Evolutionary conservation across 2,888 invertebrate genomes (phyloP).

Genomic region (Drosophila testacea): DNA sequence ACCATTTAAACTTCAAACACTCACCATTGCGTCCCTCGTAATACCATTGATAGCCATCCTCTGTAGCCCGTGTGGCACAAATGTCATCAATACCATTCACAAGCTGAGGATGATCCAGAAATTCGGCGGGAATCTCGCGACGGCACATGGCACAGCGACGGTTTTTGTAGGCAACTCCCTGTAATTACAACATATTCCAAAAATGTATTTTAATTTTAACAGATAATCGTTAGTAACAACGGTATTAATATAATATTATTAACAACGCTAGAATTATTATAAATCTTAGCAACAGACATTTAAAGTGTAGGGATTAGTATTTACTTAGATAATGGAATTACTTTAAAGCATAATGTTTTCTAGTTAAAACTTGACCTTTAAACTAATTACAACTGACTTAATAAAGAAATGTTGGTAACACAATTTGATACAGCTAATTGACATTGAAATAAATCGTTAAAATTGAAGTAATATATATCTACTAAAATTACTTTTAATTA

Average conservation of each 20-base stretch:
- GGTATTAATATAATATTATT: background rate
- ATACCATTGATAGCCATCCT: conserved; percentile 95
- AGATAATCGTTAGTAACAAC: background rate
- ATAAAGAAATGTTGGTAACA: too few relatives aligned
- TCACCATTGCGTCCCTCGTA: conserved; percentile 97
- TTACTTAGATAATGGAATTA: too few relatives aligned
- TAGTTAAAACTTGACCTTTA: too few relatives aligned
- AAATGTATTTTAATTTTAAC: background rate
- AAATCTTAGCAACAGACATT: too few relatives aligned
- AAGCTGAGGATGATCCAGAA: conserved; percentile 93
- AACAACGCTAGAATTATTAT: background rate
- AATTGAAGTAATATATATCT: too few relatives aligned
- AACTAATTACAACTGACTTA: too few relatives aligned
- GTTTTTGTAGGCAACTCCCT: conserved; percentile 94
- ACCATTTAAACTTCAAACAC: conserved; percentile 62
- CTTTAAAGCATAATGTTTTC: too few relatives aligned
- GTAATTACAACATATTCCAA: conserved; percentile 12
- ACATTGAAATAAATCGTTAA: background rate
- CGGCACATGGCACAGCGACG: conserved; percentile 97
- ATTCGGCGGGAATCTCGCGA: conserved; percentile 94
- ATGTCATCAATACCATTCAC: conserved; percentile 87
- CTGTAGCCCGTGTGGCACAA: conserved; percentile 85
- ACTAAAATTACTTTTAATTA: background rate
- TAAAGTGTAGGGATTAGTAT: too few relatives aligned
- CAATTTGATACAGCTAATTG: background rate